A percentile compares a stretch with the other conserved stretches of the same genome.
phyloP scores from a whole-genome alignment of 2,113 vertebrate genomes.

The Microtus ochrogaster region DNA sequence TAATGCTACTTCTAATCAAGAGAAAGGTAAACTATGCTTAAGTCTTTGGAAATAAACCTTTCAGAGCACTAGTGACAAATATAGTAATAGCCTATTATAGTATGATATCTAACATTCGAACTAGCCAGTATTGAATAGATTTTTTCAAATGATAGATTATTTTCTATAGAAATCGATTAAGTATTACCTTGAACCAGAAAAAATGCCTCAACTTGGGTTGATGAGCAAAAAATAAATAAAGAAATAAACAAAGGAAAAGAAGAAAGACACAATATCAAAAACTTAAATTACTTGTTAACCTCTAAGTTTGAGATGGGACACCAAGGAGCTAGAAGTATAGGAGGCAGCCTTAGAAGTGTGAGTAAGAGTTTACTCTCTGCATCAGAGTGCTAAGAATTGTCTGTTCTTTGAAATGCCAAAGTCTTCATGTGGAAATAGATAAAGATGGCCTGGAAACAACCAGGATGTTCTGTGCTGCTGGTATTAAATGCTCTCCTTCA shows the following conservation, averaged over 20 bases:
- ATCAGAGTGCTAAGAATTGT: not conserved
- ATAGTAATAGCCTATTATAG: not conserved
- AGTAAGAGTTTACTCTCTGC: not conserved
- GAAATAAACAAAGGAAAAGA: not conserved
- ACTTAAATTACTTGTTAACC: not conserved
- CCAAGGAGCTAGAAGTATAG: not conserved
- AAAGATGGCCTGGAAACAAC: not conserved
- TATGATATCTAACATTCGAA: not conserved
- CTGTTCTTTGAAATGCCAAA: not conserved
- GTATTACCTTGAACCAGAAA: not conserved
- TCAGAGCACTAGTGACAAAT: not conserved
- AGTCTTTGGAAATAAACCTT: not conserved
- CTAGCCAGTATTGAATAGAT: not conserved
- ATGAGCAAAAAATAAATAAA: not conserved
- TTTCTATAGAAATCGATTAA: slow-evolving; percentile 3
- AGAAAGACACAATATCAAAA: not conserved
- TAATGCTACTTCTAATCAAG: not conserved
- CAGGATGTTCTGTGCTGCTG: not conserved
- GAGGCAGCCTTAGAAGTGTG: not conserved
- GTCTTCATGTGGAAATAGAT: not conserved
- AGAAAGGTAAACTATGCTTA: not conserved
- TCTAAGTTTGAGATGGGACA: not conserved
- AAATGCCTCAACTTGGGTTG: not conserved
- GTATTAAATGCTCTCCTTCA: not conserved
- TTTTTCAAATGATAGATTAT: not conserved